phyloP scores from a whole-genome alignment of 1,140 invertebrate species.

The Maconellicoccus hirsutus region DNA sequence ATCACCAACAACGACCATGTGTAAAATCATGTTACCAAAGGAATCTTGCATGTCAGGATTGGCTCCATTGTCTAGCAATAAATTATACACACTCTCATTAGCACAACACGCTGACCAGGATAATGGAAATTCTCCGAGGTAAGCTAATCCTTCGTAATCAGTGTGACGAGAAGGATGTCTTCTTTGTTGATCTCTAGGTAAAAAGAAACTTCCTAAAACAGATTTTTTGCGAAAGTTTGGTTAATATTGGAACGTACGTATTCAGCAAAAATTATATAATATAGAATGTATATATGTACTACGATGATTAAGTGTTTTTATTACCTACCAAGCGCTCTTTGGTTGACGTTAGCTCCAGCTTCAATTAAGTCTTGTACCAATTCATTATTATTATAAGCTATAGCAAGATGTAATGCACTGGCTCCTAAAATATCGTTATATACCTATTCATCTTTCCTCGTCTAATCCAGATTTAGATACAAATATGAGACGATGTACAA shows the following conservation, averaged over 20 bases:
- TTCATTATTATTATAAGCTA: constrained; percentile 92
- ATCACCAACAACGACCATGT: constrained; percentile 96
- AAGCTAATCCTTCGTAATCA: constrained; percentile 90
- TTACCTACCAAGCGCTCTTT: constrained; percentile 70
- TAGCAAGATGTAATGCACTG: constrained; percentile 87
- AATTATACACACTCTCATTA: constrained; percentile 95
- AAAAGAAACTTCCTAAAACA: constrained; percentile 66
- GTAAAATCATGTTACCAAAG: constrained; percentile 91
- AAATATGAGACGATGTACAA: no score
- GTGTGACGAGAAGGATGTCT: constrained; percentile 59
- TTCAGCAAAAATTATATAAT: no score
- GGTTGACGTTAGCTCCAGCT: constrained; percentile 78
- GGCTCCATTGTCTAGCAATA: constrained; percentile 78
- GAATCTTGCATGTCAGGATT: constrained; percentile 85
- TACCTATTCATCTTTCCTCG: no score
- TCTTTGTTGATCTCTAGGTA: constrained; percentile 80
- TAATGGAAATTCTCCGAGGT: constrained; percentile 89
- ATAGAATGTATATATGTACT: no score
- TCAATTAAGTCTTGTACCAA: constrained; percentile 86
- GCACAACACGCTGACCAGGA: constrained; percentile 94
- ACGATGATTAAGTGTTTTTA: no score
- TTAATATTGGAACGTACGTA: no score
- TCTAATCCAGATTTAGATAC: no score
- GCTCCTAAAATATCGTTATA: constrained; percentile 57
- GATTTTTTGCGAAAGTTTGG: background rate